Conservation (phyloP, 2,888 invertebrate species). For the Epistrophella euchroma region DNA sequence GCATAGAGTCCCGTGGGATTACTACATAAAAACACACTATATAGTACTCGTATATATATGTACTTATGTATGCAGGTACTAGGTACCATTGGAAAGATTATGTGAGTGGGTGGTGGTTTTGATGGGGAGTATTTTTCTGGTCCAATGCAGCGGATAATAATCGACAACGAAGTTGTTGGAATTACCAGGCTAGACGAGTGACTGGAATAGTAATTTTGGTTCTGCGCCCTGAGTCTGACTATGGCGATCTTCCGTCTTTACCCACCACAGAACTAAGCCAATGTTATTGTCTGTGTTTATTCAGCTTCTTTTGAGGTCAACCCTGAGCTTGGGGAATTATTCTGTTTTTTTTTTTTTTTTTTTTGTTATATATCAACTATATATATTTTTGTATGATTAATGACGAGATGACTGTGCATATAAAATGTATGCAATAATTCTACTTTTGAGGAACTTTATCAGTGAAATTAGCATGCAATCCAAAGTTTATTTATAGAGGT, state of each 20-base stretch:
- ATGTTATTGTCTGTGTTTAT: constrained; percentile 59
- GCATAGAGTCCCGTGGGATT: constrained; percentile 9
- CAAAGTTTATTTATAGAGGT: constrained; percentile 28
- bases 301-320: constrained; percentile 37
- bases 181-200: constrained; percentile 51
- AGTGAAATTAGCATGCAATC: constrained; percentile 38
- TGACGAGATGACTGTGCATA: constrained; percentile 29
- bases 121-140: constrained; percentile 62
- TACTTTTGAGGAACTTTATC: constrained; percentile 36
- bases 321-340: constrained; percentile 16
- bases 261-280: constrained; percentile 33
- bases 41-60: not conserved
- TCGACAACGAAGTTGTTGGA: constrained; percentile 47
- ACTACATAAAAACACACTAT: not conserved
- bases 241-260: not conserved
- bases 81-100: constrained; percentile 27
- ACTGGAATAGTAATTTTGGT: constrained; percentile 61
- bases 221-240: constrained; percentile 20
- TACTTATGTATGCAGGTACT: not conserved
- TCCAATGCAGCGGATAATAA: constrained; percentile 69
- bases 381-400: constrained; percentile 44
- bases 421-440: constrained; percentile 16
- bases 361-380: not conserved
- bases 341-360: not conserved
- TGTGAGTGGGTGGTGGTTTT: constrained; percentile 19